Conservation (phyloP, 2,797 vertebrate species). For the Bovichtus diacanthus region DNA sequence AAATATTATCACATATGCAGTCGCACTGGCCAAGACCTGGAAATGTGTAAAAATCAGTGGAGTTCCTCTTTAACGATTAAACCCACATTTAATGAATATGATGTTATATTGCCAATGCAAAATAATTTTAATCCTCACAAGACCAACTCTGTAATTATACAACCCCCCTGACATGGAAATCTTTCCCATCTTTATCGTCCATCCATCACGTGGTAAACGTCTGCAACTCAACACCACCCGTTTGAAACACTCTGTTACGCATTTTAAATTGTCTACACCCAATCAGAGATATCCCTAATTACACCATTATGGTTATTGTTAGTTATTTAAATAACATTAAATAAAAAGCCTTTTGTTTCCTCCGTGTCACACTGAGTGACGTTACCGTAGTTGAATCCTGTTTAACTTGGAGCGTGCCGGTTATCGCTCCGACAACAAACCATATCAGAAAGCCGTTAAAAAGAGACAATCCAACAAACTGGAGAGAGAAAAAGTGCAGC, state of each 20-base stretch:
- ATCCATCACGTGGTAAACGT: neutral
- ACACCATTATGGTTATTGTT: neutral
- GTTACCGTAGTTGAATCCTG: neutral
- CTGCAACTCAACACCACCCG: neutral
- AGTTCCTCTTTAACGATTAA: neutral
- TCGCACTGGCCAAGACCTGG: neutral
- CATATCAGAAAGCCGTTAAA: neutral
- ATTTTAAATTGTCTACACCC: neutral
- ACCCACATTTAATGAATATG: neutral
- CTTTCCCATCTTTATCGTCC: too few species aligned
- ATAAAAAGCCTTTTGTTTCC: neutral
- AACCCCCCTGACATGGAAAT: too few species aligned
- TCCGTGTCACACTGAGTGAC: neutral
- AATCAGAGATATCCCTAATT: neutral
- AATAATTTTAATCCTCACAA: neutral
- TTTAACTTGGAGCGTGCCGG: conserved; percentile 14
- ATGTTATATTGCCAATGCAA: neutral
- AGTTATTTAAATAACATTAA: too few species aligned
- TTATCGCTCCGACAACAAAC: neutral
- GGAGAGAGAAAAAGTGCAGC: neutral
- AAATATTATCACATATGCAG: neutral
- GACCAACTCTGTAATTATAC: too few species aligned
- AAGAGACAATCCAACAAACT: neutral
- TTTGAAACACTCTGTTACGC: neutral
- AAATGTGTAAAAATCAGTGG: neutral